A percentile compares a stretch with the other conserved stretches of the same genome.
Conservation (phyloP, 1,140 invertebrate species). For the Drosophila parabipectinata region DNA sequence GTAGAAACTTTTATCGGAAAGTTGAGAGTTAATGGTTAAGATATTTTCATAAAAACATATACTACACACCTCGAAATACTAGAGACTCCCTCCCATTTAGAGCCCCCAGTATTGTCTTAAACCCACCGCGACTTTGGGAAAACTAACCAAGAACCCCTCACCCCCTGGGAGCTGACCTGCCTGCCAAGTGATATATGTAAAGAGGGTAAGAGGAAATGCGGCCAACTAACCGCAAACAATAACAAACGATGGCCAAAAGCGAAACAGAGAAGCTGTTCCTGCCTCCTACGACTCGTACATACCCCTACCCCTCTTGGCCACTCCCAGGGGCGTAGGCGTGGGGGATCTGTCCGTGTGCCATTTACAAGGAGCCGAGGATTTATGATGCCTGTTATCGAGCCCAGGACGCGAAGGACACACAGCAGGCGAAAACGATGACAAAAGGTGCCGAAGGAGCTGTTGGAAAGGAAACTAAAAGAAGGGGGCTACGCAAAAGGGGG, state of each 20-base stretch:
- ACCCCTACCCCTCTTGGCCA: too few relatives aligned
- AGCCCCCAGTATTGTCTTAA: not conserved
- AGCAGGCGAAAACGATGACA: conserved; percentile 68
- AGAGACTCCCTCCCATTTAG: too few relatives aligned
- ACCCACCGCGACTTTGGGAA: conserved; percentile 26
- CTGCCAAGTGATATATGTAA: conserved; percentile 42
- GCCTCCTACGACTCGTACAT: conserved; percentile 20
- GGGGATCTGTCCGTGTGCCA: conserved; percentile 54
- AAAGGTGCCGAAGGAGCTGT: conserved; percentile 57
- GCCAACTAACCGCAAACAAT: conserved; percentile 79
- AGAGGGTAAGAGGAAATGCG: conserved; percentile 19
- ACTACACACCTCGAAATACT: too few relatives aligned
- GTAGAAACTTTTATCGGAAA: not conserved
- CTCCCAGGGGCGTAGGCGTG: not conserved
- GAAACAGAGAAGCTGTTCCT: conserved; percentile 67
- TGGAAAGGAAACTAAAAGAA: conserved; percentile 4
- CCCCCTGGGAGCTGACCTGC: conserved; percentile 29
- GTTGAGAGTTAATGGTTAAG: too few relatives aligned
- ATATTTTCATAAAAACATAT: not conserved
- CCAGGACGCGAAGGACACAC: conserved; percentile 45
- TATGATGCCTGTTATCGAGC: conserved; percentile 79
- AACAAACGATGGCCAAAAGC: conserved; percentile 77
- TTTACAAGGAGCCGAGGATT: conserved; percentile 75
- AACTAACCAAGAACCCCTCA: conserved; percentile 20
- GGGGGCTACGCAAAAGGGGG: not conserved